Evolutionary conservation across 2,113 vertebrate genomes (phyloP), one percentile per base, ranked within the genome.

Genomic region (Albula glossodonta): DNA sequence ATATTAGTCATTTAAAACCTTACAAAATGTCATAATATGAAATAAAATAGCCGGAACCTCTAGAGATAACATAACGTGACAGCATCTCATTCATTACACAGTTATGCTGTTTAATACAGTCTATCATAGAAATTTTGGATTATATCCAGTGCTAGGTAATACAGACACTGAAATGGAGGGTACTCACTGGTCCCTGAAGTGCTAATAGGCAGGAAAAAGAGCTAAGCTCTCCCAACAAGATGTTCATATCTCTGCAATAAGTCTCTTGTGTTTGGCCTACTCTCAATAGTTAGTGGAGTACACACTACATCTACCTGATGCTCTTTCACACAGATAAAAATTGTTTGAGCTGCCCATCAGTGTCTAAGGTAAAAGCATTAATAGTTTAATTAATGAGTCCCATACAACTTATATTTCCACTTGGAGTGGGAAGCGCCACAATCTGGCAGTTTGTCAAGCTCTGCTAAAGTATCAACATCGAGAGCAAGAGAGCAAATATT

Each of bases 291-390:
- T 19, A 66, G 60, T 66, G 60, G 60, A 66, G 60, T 22, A 22
- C 22, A 66, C 60, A 66, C 60, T 66, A 66, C 60, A 66, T 15
- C 60, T 66, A 66, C 17, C 60, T 19, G 60, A 66, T 63, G 60
- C 15, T 19, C 17, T 19, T 63, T 63, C 22, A 63, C 60, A 63
- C 19, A 19, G 60, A 66, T 15, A 66, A 66, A 66, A 66, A 66
- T 19, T 15, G 17, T 66, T 66, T 66, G 60, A 66, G 60, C 22
- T 66, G 60, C 60, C 60, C 60, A 66, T 66, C 60, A 22, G 60
- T 66, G 60, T 66, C 60, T 66, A 66, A 66, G 60, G 60, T 66
- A 66, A 66, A 66, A 66, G 60, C 60, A 22, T 66, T 66, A 66
- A 66, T 66, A 19, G 60, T 22, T 66, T 66, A 66, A 66, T 66